Conservation (phyloP, 2,888 invertebrate genomes). For the Chymomyza fuscimana region DNA sequence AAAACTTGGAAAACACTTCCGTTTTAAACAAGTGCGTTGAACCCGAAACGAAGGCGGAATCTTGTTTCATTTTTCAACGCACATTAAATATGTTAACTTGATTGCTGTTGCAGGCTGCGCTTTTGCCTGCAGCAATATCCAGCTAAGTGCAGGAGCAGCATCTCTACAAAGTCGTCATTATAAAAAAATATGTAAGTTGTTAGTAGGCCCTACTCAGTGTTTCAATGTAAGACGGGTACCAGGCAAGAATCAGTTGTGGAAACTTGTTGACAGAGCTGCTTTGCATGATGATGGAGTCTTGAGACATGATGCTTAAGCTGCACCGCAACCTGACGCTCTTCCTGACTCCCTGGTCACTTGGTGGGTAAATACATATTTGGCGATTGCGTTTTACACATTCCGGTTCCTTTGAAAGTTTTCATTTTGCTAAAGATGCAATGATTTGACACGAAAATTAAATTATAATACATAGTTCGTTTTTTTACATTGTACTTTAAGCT, state of each 20-base stretch:
- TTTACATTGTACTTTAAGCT: too few species aligned
- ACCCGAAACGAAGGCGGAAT: slow-evolving; percentile 11
- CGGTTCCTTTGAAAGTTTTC: neutral
- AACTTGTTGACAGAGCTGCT: neutral
- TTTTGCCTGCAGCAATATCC: neutral
- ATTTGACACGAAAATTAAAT: too few species aligned
- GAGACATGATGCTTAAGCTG: neutral
- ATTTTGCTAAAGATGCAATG: neutral
- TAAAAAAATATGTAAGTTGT: slow-evolving; percentile 26
- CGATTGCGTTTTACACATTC: too few species aligned
- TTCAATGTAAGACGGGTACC: neutral
- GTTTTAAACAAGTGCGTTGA: slow-evolving; percentile 59
- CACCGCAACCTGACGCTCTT: neutral
- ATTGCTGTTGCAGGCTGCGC: neutral
- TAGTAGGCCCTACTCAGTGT: neutral
- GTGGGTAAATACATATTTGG: neutral
- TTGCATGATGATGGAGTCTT: neutral
- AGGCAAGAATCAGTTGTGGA: neutral
- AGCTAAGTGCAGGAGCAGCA: slow-evolving; percentile 5
- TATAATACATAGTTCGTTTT: too few species aligned
- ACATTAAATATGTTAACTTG: slow-evolving; percentile 30
- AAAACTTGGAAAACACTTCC: slow-evolving; percentile 66
- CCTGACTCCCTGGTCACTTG: neutral
- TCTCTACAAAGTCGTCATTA: slow-evolving; percentile 25
- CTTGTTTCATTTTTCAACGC: slow-evolving; percentile 16